Percentiles rank a stretch among this genome's conserved stretches.
These are phyloP conservation scores for Chrysolophus pictus DNA, from an alignment of 2,797 vertebrate genomes.

Conservation along the genomic window DNA sequence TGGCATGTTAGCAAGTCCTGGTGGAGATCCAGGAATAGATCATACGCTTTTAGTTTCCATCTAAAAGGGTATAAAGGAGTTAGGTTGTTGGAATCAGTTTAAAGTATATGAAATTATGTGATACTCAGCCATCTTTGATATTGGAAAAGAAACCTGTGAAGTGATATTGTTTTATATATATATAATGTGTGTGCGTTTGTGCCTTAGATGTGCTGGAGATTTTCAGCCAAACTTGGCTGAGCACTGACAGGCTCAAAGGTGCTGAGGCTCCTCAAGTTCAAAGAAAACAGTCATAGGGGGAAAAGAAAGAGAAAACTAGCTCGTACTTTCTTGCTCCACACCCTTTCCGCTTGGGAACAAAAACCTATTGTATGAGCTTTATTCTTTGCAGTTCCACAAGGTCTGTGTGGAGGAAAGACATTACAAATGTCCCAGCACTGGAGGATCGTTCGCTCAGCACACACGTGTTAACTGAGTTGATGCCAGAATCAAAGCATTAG, in stretches of 20 bases:
- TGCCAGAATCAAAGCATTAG: background rate
- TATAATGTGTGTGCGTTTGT: background rate
- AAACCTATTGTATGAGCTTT: background rate
- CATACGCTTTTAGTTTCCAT: background rate
- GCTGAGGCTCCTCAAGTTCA: background rate
- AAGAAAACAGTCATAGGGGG: background rate
- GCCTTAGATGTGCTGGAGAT: background rate
- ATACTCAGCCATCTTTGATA: background rate
- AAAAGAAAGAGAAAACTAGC: background rate
- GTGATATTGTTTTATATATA: too few species aligned
- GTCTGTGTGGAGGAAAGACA: background rate
- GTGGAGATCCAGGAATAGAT: background rate
- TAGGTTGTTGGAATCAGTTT: background rate
- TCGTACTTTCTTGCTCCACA: background rate
- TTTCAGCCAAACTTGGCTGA: background rate
- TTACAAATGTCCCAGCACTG: background rate
- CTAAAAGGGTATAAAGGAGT: background rate
- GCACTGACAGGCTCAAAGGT: background rate
- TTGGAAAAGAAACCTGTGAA: background rate
- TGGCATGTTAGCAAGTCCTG: background rate
- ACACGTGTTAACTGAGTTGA: background rate
- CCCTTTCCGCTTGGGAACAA: background rate
- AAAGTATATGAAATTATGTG: background rate
- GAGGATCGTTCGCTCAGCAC: background rate
- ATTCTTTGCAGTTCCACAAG: background rate